Evolutionary conservation across 2,797 vertebrate species (phyloP).

Genomic region (Hemitrygon akajei): DNA sequence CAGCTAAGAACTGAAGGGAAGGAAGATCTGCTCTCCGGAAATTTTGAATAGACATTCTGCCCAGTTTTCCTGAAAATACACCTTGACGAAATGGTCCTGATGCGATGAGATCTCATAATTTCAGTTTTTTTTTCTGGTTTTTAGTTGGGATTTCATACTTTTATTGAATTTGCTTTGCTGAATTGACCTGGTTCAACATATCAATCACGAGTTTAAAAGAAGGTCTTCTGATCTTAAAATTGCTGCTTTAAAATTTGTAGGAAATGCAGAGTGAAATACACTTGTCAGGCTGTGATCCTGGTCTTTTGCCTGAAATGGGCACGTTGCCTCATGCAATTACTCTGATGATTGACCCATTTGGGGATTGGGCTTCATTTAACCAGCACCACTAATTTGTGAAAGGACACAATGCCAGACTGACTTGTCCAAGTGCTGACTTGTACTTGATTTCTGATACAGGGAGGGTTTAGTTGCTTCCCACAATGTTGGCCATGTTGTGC

Average conservation of each 20-base stretch:
- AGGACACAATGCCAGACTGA: neutral
- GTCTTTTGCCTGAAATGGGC: neutral
- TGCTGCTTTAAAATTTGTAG: neutral
- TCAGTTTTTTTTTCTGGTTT: too few relatives aligned
- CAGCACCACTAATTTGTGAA: neutral
- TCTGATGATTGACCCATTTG: neutral
- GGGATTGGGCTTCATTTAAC: neutral
- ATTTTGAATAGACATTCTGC: neutral
- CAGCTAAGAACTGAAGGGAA: neutral
- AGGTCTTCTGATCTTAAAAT: neutral
- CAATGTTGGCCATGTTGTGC: fast-evolving
- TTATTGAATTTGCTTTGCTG: neutral
- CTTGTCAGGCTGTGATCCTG: neutral
- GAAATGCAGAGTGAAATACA: neutral
- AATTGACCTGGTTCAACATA: neutral
- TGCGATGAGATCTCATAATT: neutral
- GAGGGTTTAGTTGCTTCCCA: neutral
- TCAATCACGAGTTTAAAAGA: neutral
- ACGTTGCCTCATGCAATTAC: neutral
- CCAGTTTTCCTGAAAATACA: neutral
- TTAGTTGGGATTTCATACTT: neutral
- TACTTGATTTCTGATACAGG: too few relatives aligned
- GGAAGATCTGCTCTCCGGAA: neutral
- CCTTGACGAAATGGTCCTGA: neutral
- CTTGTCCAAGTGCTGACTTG: too few relatives aligned